phyloP scores from a whole-genome alignment of 2,888 invertebrate species.

The Pheosia gnoma region DNA sequence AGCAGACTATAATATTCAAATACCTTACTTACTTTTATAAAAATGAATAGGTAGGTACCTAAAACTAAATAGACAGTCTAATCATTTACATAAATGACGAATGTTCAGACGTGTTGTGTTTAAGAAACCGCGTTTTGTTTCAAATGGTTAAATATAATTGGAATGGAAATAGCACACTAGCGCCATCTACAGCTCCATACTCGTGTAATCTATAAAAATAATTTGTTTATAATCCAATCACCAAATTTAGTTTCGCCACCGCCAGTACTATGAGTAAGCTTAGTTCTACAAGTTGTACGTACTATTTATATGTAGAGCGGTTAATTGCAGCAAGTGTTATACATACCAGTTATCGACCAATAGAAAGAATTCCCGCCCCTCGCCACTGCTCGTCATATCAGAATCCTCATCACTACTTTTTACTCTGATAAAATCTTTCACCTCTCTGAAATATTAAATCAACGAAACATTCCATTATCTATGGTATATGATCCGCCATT shows the following conservation, averaged over 20 bases:
- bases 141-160: too few species aligned
- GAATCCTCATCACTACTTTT: conserved; percentile 73
- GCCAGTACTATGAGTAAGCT: conserved; percentile 11
- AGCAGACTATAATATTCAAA: too few species aligned
- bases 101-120: too few species aligned
- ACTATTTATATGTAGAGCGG: conserved; percentile 22
- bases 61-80: too few species aligned
- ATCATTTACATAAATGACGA: too few species aligned
- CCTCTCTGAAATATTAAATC: conserved; percentile 72
- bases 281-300: conserved; percentile 19
- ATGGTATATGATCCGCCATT: conserved; percentile 25
- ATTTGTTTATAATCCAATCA: not conserved
- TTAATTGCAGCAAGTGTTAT: conserved; percentile 43
- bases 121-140: too few species aligned
- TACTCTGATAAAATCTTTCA: conserved; percentile 70
- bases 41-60: too few species aligned
- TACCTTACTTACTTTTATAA: too few species aligned
- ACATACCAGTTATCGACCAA: conserved; percentile 74
- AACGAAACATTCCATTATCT: conserved; percentile 36
- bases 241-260: conserved; percentile 28
- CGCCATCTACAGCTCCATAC: not conserved
- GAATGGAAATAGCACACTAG: too few species aligned
- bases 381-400: conserved; percentile 60
- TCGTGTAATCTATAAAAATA: not conserved
- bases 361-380: conserved; percentile 71